Percentiles rank a stretch among this genome's conserved stretches.
phyloP scores from a whole-genome alignment of 2,113 vertebrate species.

The Lophius piscatorius region DNA sequence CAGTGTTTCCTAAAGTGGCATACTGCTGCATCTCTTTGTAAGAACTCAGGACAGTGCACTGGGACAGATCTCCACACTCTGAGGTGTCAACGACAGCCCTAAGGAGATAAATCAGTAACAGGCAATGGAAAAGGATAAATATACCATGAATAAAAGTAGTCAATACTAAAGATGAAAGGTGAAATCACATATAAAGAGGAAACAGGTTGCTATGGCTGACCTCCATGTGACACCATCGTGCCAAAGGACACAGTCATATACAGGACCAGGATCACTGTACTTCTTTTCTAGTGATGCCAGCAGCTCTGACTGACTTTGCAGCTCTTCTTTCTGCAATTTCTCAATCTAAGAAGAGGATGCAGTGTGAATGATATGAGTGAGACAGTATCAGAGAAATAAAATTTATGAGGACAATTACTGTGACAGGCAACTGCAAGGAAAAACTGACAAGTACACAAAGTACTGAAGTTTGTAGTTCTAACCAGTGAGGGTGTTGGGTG shows the following conservation, averaged over 20 bases:
- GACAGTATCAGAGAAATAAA: background rate
- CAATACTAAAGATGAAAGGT: background rate
- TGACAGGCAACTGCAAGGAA: background rate
- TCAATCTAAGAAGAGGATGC: slow-evolving; percentile 76
- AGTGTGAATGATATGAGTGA: background rate
- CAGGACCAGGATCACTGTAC: slow-evolving; percentile 95
- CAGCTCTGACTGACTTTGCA: slow-evolving; percentile 92
- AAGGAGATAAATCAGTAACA: slow-evolving; percentile 32
- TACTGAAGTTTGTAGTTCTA: slow-evolving; percentile 15
- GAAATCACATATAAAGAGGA: background rate
- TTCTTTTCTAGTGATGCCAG: slow-evolving; percentile 96
- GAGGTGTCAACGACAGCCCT: slow-evolving; percentile 95
- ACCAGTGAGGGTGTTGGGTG: slow-evolving; percentile 90
- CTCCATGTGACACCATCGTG: slow-evolving; percentile 92
- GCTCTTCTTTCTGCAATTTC: slow-evolving; percentile 94
- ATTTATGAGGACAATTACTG: background rate
- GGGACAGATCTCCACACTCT: slow-evolving; percentile 88
- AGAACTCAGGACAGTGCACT: slow-evolving; percentile 86
- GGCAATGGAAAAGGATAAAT: background rate
- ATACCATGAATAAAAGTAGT: background rate
- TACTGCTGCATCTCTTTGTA: slow-evolving; percentile 93
- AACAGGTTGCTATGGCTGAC: slow-evolving; percentile 62
- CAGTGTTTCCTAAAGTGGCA: slow-evolving; percentile 90
- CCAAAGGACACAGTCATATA: slow-evolving; percentile 96
- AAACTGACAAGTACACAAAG: background rate